Evolutionary conservation across 2,797 vertebrate genomes (phyloP), one percentile per base, ranked within the genome.

Genomic region (Sciaenops ocellatus): DNA sequence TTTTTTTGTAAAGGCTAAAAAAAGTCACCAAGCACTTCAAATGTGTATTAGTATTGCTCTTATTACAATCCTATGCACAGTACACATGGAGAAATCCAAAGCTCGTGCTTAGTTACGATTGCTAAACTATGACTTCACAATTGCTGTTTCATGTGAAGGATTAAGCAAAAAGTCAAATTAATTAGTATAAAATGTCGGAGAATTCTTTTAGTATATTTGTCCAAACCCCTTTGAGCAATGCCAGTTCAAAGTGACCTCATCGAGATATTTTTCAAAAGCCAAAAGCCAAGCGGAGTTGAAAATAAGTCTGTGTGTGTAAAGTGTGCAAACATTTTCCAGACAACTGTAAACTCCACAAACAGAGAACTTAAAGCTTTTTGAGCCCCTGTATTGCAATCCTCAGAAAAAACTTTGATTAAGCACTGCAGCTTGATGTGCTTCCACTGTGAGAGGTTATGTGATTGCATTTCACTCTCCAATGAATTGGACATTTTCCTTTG

Each of bases 381-480:
- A 52, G 38, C 34, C 28, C 4, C 24, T 47, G 57, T 34, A 13
- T 67, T 41, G 55, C 78, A 66, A 76, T 78, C 69, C 61, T 71
- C 50, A 60, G 71, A 65, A 76, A 82, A 66, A 84, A 74, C 78
- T 78, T 34, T 65, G 78, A 38, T 82, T 68, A 85, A 83, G 63
- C 71, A 15, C 73, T 28, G 61, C 73, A 77, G 79, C 80, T 78
- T 75, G 72, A 79, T 80, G 78, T 67, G 68, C 78, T 71, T 85
- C 73, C 84, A 79, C 78, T 64, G 78, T 74, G 86, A 87, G 84
- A 80, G 72, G 79, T 73, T 78, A 82, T 66, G 68, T 76, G 84
- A 91, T 85, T 91, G 89, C 76, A 88, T 93, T 93, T 93, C 86
- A 86, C 83, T 90, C 89, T 91, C 84, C 82, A 77, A 47, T 89